A percentile compares a stretch with the other conserved stretches of the same genome.
These are phyloP conservation scores for Rhinella marina DNA, from an alignment of 2,797 vertebrate species.

Conservation along the genomic window DNA sequence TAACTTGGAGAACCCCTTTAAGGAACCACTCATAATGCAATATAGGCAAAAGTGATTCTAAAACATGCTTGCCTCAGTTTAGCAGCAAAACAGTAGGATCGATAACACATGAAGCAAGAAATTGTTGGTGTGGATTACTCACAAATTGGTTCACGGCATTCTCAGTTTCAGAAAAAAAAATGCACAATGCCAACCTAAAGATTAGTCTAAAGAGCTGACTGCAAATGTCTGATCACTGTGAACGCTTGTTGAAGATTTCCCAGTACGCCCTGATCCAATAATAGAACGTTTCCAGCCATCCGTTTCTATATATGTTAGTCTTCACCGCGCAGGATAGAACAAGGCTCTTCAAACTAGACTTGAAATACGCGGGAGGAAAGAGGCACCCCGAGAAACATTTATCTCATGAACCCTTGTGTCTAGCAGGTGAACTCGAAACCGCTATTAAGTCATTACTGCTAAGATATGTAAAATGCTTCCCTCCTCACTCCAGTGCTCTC, in stretches of 20 bases:
- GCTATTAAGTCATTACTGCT: slow-evolving; percentile 46
- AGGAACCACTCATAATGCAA: not conserved
- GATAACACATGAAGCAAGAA: not conserved
- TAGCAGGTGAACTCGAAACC: slow-evolving; percentile 51
- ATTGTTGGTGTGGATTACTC: no score
- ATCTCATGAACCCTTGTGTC: slow-evolving; percentile 32
- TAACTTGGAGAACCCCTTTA: no score
- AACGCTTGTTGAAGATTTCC: not conserved
- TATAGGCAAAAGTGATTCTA: not conserved
- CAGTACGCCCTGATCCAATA: not conserved
- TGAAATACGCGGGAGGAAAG: not conserved
- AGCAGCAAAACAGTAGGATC: not conserved
- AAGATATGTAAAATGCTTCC: slow-evolving; percentile 57
- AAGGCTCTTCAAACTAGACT: not conserved
- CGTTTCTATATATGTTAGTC: not conserved
- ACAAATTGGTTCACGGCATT: no score
- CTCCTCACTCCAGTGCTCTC: slow-evolving; percentile 53
- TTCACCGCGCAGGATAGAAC: not conserved
- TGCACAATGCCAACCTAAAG: not conserved
- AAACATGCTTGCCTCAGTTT: not conserved
- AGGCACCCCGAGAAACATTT: slow-evolving; percentile 13
- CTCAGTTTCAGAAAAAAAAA: not conserved
- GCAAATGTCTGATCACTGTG: not conserved
- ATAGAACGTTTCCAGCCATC: not conserved
- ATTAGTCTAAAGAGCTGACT: not conserved